Conservation (phyloP, 2,113 vertebrate genomes). For the Gallinago paraguaiae region DNA sequence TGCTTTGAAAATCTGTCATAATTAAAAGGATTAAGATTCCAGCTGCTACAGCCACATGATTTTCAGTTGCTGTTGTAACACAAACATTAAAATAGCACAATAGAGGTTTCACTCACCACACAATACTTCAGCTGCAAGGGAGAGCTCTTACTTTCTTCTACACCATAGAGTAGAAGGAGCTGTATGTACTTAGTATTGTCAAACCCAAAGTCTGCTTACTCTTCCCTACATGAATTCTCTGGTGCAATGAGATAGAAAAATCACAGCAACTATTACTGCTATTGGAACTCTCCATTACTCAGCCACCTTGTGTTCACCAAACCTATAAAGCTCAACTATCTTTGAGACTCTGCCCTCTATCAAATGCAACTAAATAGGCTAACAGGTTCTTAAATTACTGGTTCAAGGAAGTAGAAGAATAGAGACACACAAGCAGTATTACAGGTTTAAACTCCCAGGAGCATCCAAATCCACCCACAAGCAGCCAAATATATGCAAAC, state of each 20-base stretch:
- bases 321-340: neutral
- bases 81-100: constrained; percentile 62
- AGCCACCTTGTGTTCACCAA: neutral
- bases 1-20: constrained; percentile 66
- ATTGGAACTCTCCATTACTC: neutral
- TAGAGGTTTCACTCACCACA: constrained; percentile 25
- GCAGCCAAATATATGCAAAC: constrained; percentile 11
- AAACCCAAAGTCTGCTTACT: neutral
- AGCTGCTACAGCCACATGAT: constrained; percentile 62
- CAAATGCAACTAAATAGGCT: neutral
- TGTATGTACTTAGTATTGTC: neutral
- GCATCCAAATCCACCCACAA: constrained; percentile 4
- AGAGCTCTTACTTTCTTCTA: neutral
- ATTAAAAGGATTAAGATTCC: constrained; percentile 71
- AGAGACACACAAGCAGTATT: neutral
- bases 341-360: neutral
- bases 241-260: neutral
- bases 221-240: neutral
- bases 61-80: constrained; percentile 60
- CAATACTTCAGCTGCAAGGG: neutral
- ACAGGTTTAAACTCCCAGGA: constrained; percentile 36
- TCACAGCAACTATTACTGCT: neutral
- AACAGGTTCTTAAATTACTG: constrained; percentile 7
- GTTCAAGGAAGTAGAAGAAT: constrained; percentile 5
- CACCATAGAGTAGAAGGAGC: neutral